Conservation (phyloP, 2,888 invertebrate genomes). For the Asteroscopus sphinx region DNA sequence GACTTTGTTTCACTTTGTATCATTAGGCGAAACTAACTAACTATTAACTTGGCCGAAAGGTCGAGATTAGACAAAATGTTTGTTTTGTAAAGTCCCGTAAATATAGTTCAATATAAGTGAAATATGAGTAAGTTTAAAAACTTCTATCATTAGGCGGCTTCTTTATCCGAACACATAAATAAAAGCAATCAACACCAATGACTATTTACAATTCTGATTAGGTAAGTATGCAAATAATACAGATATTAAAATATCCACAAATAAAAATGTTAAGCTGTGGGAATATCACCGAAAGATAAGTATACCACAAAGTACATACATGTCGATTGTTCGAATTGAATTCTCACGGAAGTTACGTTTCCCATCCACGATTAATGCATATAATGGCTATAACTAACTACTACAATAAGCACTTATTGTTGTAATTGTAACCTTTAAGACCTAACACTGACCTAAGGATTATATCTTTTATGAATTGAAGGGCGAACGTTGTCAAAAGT, state of each 20-base stretch:
- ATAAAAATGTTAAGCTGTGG: constrained; percentile 33
- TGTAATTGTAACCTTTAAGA: constrained; percentile 37
- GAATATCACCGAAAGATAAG: constrained; percentile 42
- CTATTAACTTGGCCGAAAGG: too few relatives aligned
- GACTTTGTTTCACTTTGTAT: constrained; percentile 29
- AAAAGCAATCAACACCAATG: constrained; percentile 17
- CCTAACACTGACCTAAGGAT: constrained; percentile 43
- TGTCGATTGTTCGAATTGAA: constrained; percentile 63
- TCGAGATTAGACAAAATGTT: too few relatives aligned
- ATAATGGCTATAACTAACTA: constrained; percentile 52
- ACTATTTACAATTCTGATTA: constrained; percentile 22
- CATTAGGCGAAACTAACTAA: too few relatives aligned
- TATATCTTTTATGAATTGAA: constrained; percentile 30
- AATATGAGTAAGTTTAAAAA: too few relatives aligned
- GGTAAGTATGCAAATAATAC: constrained; percentile 13
- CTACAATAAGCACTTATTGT: constrained; percentile 50
- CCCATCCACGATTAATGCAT: constrained; percentile 64
- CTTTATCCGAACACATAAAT: constrained; percentile 11
- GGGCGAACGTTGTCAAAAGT: constrained; percentile 1
- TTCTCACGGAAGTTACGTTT: constrained; percentile 84
- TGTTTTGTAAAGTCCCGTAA: too few relatives aligned
- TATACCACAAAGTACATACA: constrained; percentile 38
- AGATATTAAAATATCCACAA: constrained; percentile 12
- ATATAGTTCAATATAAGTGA: too few relatives aligned
- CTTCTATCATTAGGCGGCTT: constrained; percentile 6